These are phyloP conservation scores for Pachliopta kotzebuea DNA, from an alignment of 2,888 invertebrate species.

Conservation along the genomic window DNA sequence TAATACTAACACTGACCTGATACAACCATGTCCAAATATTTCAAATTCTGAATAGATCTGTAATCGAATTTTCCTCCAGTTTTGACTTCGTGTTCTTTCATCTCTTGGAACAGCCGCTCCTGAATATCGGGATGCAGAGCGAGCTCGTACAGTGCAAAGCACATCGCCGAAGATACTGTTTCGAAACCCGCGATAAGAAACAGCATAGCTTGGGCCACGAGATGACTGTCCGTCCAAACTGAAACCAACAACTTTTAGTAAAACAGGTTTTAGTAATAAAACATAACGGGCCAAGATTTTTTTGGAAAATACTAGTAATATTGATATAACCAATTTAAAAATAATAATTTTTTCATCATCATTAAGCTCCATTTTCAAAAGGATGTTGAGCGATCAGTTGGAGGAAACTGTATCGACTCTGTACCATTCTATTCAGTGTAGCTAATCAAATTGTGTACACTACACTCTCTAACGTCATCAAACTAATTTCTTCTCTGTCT, in stretches of 20 bases:
- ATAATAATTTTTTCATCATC: too few species aligned
- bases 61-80: constrained; percentile 70
- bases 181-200: constrained; percentile 82
- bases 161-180: constrained; percentile 64
- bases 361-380: too few species aligned
- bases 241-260: constrained; percentile 18
- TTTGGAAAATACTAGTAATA: too few species aligned
- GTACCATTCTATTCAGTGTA: too few species aligned
- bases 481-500: too few species aligned
- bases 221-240: constrained; percentile 63
- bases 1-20: constrained; percentile 55
- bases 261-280: too few species aligned
- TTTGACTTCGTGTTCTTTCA: constrained; percentile 65
- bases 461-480: too few species aligned
- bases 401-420: too few species aligned
- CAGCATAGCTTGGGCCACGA: constrained; percentile 70
- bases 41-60: constrained; percentile 74
- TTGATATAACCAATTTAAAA: too few species aligned
- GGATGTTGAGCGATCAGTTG: too few species aligned
- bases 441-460: too few species aligned
- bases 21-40: constrained; percentile 82
- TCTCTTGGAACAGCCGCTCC: constrained; percentile 74
- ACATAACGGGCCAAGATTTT: too few species aligned
- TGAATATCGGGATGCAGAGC: constrained; percentile 82
- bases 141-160: constrained; percentile 79